Evolutionary conservation across 2,113 vertebrate genomes (phyloP).

Genomic region (Cheilinus undulatus): DNA sequence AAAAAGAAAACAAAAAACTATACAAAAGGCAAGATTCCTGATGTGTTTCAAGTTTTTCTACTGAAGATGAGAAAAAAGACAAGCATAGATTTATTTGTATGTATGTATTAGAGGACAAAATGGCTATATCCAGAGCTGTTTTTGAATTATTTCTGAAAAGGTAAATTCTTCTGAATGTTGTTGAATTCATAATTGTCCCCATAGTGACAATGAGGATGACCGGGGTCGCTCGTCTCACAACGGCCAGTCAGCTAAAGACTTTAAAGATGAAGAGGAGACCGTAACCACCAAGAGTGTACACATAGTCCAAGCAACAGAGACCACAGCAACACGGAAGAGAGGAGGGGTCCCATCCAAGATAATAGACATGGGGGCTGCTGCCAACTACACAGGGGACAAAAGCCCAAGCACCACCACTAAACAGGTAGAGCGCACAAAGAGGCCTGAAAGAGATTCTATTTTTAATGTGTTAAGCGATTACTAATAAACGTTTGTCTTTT

Average conservation of each 20-base stretch:
- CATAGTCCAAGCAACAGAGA: constrained; percentile 95
- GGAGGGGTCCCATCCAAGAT: constrained; percentile 93
- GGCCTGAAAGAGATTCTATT: background rate
- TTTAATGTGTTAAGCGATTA: background rate
- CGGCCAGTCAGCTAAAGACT: constrained; percentile 87
- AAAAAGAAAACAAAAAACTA: too few species aligned
- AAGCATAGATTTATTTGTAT: too few species aligned
- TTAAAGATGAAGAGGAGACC: constrained; percentile 96
- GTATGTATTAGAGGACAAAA: too few species aligned
- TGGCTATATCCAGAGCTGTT: too few species aligned
- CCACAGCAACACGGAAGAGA: constrained; percentile 92
- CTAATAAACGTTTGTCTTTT: constrained; percentile 16
- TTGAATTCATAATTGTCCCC: constrained; percentile 9
- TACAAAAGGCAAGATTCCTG: too few species aligned
- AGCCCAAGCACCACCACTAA: constrained; percentile 80
- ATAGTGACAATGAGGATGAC: constrained; percentile 92
- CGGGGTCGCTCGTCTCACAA: constrained; percentile 85
- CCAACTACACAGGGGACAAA: constrained; percentile 93
- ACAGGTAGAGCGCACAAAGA: constrained; percentile 82
- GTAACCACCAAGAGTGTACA: constrained; percentile 94
- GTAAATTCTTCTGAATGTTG: background rate
- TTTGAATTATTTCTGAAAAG: too few species aligned
- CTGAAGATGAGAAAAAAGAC: too few species aligned
- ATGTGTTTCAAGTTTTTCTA: too few species aligned
- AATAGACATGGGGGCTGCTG: constrained; percentile 96